Evolutionary conservation across 2,888 invertebrate genomes (phyloP).

Genomic region (Coleophora deauratella): DNA sequence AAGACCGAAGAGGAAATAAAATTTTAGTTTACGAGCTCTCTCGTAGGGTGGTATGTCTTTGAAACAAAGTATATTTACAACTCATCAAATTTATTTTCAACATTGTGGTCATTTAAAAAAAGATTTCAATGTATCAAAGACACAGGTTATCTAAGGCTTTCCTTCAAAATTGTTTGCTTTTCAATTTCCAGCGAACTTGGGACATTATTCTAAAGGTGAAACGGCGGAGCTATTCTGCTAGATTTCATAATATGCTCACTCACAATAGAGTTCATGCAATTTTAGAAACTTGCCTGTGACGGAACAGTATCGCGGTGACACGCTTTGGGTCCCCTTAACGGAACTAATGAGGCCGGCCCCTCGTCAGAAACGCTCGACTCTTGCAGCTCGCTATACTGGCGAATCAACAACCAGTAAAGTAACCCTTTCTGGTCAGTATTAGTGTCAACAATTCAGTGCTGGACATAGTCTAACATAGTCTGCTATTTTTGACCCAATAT

Average conservation of each 20-base stretch:
- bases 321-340: constrained; percentile 41
- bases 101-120: too few species aligned
- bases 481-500: constrained; percentile 15
- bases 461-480: constrained; percentile 14
- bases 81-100: too few species aligned
- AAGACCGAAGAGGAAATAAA: background rate
- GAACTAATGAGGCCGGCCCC: constrained; percentile 43
- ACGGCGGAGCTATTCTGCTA: too few species aligned
- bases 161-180: too few species aligned
- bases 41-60: too few species aligned
- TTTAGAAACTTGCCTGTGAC: constrained; percentile 2
- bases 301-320: constrained; percentile 28
- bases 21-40: background rate
- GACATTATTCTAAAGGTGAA: too few species aligned
- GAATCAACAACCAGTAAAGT: constrained; percentile 14
- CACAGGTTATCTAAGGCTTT: too few species aligned
- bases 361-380: constrained; percentile 20
- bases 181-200: too few species aligned
- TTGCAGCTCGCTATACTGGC: background rate
- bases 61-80: too few species aligned
- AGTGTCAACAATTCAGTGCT: constrained; percentile 22
- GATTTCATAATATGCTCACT: too few species aligned
- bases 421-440: constrained; percentile 38
- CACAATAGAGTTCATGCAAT: background rate
- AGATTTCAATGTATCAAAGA: too few species aligned